Evolutionary conservation across 2,888 invertebrate genomes (phyloP), one percentile per base, ranked within the genome.

Genomic region (Colostygia pectinataria): DNA sequence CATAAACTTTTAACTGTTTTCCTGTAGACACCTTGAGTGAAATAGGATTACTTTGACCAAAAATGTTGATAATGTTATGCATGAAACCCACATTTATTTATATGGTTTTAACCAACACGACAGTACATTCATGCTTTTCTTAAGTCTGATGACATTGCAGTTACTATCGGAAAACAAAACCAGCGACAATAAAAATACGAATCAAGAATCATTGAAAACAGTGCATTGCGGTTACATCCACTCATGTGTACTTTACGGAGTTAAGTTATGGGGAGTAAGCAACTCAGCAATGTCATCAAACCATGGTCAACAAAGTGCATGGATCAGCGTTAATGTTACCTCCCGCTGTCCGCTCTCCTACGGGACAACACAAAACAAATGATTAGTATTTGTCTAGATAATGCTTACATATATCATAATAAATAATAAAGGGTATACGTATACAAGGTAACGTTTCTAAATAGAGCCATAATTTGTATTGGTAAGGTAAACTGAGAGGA

Each of bases 301-400:
- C 69, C 65, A 68, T 66, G 68, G 46, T 65, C 70, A 64, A 68
- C 59, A 80, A 71, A 74, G 86, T 88, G 85, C 83, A 80, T 76
- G 83, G 78, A 80, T 72, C 83, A 82, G 78, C 81, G 77, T 66
- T 68, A 80, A 72, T 81, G 78, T 92, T 93, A 93, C 93, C 93
- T 93, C 93, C 80, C 93, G 93, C 89, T 92, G 93, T 84, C 93
- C 93, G 92, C 92, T 92, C 88, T 93, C 93, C 93, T 93, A 92
- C 91, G 77, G 83, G 84, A 88, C 81, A 90, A 91, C 83, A 90
- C 83, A 91, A 87, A 61, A 90, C 74, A 80, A 62, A 65, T 60
- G 40, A 84, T 84, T 75, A 73, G 63, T 64, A 55, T 59, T 64
- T 56, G 47, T 50, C 44, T 37, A 12, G 25, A 36, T 29, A 53